Evolutionary conservation across 2,888 invertebrate species (phyloP), one percentile per base, ranked within the genome.

Genomic region (Ischnus inquisitorius): DNA sequence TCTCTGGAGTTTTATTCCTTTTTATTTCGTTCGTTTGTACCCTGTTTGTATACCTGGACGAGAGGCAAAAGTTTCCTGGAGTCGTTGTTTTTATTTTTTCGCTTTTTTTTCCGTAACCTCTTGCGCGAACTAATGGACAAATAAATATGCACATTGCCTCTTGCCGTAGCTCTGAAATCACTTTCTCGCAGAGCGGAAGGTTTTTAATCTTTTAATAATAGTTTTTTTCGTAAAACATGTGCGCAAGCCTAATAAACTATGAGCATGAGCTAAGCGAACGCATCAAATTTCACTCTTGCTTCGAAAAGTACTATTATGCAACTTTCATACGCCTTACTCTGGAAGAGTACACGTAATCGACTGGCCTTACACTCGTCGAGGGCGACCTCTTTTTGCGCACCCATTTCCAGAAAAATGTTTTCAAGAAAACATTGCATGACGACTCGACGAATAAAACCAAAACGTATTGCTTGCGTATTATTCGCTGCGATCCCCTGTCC

Each of bases 1-100:
- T 82, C 67, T 78, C 54, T 43, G 51, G 46, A 68, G 64, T 51
- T 79, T 75, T 74, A 69, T 65, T 34, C 65, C 19, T 57, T 41
- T 39, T 34, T 48, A 68, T 62, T 39, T 62, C 43, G 57, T 51
- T 51, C 8, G 19, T 16, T 60, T 71, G 39, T 41, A 39, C 51
- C 14, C 39, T 16, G 14, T 43, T 22, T 43, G 22, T 43, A 19
- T 22, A 43, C 46, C 39, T 19, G 8, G 22, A 34, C 41, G 19
- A 43, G 12, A 43, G 54, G 12, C n/a, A 12, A 46, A 46, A 46
- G 46, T 46, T 46, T 46, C 10, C 46, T 3, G 12, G n/a, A 12
- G 46, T 46, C 46, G 34, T 34, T 34, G 34, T 46, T 46, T 46
- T 8, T 25, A 25, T 25, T 57, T 57, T 25, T 57, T 19, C 8